These are phyloP conservation scores for Pipistrellus nathusii DNA, from an alignment of 2,797 vertebrate genomes.

Conservation along the genomic window DNA sequence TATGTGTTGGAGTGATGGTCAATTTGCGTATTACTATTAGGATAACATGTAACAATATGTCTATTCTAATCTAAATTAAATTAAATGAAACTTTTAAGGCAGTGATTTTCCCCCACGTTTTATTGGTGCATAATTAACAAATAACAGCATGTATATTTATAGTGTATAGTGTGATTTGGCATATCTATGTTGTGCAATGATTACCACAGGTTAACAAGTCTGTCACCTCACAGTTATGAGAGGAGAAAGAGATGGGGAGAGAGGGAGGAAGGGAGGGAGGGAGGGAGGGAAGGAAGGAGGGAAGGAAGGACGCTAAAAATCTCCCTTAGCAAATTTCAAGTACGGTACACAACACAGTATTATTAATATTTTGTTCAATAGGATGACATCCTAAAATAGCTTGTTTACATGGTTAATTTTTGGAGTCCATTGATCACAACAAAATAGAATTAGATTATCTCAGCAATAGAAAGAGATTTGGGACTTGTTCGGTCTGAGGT, in stretches of 20 bases:
- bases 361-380: not conserved
- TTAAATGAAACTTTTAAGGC: not conserved
- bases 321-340: conserved; percentile 6
- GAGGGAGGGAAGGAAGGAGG: not conserved
- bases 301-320: not conserved
- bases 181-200: not conserved
- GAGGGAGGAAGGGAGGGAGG: too few relatives aligned
- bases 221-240: not conserved
- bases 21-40: too few relatives aligned
- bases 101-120: not conserved
- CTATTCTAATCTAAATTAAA: not conserved
- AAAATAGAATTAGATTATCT: conserved; percentile 18
- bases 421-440: not conserved
- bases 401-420: conserved; percentile 20
- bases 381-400: conserved; percentile 7
- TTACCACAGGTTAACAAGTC: not conserved
- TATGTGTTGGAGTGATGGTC: too few relatives aligned
- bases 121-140: not conserved
- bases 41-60: not conserved
- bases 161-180: not conserved
- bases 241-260: not conserved
- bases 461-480: not conserved
- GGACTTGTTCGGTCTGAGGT: not conserved
- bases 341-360: not conserved
- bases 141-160: not conserved